Evolutionary conservation across 2,113 vertebrate genomes (phyloP).

Genomic region (Peromyscus californicus): DNA sequence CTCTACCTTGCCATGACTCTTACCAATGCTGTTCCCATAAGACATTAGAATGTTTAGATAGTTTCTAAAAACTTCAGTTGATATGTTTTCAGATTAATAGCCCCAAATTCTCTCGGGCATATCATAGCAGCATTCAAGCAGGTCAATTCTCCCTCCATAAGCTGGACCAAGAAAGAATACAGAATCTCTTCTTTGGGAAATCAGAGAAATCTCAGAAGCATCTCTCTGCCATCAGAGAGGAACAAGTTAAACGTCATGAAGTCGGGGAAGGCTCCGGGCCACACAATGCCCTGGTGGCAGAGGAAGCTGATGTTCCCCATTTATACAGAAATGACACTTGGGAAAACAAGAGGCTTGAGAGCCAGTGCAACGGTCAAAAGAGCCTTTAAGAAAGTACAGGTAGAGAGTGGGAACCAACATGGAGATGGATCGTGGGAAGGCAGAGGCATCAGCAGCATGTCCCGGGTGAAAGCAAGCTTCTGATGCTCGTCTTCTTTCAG

Average conservation of each 20-base stretch:
- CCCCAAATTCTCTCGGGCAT: neutral
- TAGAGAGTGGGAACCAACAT: neutral
- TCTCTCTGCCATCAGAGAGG: neutral
- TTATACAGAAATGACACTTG: neutral
- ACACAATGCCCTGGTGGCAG: neutral
- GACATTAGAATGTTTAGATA: neutral
- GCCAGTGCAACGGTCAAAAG: neutral
- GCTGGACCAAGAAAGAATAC: neutral
- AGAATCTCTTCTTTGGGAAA: neutral
- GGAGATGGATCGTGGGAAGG: neutral
- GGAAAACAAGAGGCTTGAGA: neutral
- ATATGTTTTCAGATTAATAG: neutral
- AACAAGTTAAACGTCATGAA: neutral
- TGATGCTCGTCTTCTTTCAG: neutral
- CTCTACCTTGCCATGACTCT: neutral
- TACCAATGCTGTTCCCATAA: neutral
- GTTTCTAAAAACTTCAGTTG: neutral
- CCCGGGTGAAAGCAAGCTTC: neutral
- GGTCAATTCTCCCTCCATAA: neutral
- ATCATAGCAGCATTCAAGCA: neutral
- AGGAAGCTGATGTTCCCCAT: neutral
- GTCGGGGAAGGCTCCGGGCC: neutral
- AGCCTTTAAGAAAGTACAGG: neutral
- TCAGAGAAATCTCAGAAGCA: conserved; percentile 9
- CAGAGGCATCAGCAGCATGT: neutral